Conservation (phyloP, 2,113 vertebrate genomes). For the Pithys albifrons region DNA sequence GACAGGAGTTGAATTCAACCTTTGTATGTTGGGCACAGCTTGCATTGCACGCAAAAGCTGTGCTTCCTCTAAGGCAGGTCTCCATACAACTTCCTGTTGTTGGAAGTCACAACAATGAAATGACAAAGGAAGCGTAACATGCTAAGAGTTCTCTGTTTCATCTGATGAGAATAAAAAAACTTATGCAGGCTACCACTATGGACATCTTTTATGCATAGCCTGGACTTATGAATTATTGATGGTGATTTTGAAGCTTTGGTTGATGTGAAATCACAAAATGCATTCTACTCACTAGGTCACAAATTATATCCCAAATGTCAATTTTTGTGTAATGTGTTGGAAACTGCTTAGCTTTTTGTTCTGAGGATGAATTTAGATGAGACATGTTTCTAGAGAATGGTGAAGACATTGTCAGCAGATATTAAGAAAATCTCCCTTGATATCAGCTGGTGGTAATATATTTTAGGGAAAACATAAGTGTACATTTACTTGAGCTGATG, state of each 20-base stretch:
- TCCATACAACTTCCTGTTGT: neutral
- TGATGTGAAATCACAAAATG: neutral
- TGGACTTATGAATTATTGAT: neutral
- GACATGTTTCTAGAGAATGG: neutral
- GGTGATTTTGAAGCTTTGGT: neutral
- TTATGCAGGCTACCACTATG: neutral
- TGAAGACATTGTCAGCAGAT: neutral
- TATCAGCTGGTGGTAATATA: neutral
- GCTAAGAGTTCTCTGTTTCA: neutral
- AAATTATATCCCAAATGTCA: neutral
- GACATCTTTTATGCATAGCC: neutral
- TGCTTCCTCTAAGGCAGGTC: neutral
- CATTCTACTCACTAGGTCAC: neutral
- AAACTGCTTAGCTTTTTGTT: slow-evolving; percentile 27
- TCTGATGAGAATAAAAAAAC: neutral
- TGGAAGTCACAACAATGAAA: neutral
- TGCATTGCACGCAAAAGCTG: neutral
- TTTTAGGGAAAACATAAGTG: neutral
- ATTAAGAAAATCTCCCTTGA: neutral
- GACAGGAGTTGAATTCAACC: neutral
- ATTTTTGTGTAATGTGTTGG: neutral
- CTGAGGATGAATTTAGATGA: neutral
- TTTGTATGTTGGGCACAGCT: rapidly evolving
- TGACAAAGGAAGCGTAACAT: neutral
- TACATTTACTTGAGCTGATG: neutral